These are phyloP conservation scores for Macropodus opercularis DNA, from an alignment of 2,797 vertebrate genomes.

Conservation along the genomic window DNA sequence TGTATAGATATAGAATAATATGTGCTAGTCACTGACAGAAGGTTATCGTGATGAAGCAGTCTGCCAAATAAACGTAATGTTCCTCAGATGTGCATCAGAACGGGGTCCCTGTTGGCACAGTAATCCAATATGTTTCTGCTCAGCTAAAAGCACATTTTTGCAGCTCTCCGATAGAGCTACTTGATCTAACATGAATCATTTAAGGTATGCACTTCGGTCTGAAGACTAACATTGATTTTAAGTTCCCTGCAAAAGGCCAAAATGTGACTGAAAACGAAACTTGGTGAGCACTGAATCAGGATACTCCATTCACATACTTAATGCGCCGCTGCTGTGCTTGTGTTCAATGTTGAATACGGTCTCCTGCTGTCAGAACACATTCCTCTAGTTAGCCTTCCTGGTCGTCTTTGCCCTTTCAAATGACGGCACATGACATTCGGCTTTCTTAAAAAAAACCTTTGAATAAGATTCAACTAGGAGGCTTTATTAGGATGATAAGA, in stretches of 20 bases:
- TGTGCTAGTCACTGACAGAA: conserved; percentile 44
- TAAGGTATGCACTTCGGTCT: conserved; percentile 78
- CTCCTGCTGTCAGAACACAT: conserved; percentile 68
- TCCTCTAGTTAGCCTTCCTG: conserved; percentile 58
- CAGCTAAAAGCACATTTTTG: conserved; percentile 64
- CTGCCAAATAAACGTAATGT: conserved; percentile 55
- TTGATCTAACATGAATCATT: conserved; percentile 78
- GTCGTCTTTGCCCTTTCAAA: conserved; percentile 76
- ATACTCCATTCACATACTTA: conserved; percentile 51
- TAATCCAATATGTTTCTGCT: conserved; percentile 66
- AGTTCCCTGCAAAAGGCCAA: conserved; percentile 74
- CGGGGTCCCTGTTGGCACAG: conserved; percentile 40
- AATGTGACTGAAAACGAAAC: conserved; percentile 76
- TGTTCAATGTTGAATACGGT: conserved; percentile 64
- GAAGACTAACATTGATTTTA: conserved; percentile 80
- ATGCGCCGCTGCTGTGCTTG: conserved; percentile 38
- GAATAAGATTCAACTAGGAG: conserved; percentile 22
- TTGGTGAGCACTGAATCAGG: conserved; percentile 59
- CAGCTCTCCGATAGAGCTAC: conserved; percentile 56
- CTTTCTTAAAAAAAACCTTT: conserved; percentile 50
- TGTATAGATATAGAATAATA: neutral
- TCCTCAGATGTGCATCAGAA: conserved; percentile 53
- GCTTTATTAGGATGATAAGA: conserved; percentile 25
- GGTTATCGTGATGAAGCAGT: conserved; percentile 56
- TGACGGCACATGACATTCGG: conserved; percentile 61